Evolutionary conservation across 2,113 vertebrate genomes (phyloP), one percentile per base, ranked within the genome.

Genomic region (Percopsis transmontana): DNA sequence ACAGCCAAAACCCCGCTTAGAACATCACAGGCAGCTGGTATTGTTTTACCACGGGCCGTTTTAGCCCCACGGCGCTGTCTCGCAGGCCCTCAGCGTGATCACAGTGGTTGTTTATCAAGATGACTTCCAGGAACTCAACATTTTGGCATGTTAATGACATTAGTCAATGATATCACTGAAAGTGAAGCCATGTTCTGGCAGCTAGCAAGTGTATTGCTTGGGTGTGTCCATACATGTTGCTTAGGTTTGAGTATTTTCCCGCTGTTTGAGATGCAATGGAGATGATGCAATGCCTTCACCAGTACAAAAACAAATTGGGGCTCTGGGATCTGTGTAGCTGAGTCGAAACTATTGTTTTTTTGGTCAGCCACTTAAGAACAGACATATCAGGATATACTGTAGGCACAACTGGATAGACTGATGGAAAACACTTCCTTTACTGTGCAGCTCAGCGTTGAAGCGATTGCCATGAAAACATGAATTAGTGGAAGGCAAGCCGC

Each of bases 11-110:
- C 83, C 85, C 81, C 3, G 2, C 53, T 59, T 55, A 81, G 73
- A 85, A 86, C 75, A 82, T 86, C 77, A 65, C 86, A 84, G 74
- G 72, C 77, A 83, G 80, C 72, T 89, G 84, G 64, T 74, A 70
- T 66, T 79, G 2, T 61, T 56, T 38, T 75, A 72, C 44, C 57
- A 14, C 33, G 16, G 64, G 40, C 13, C n/a, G n/a, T n/a, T n/a
- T 3, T 24, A 23, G 8, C 15, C n/a, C 24, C n/a, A 14, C n/a
- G 11, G 15, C n/a, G 27, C 54, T 14, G 12, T 61, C 19, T 21
- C 8, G 77, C 38, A 40, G 56, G 47, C 48, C 54, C 55, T 58
- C 39, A 50, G 66, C 73, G 59, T 81, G 68, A 27, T 18, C 11
- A 50, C n/a, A 20, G 45, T 19, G 11, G 20, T 13, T 50, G 19